Evolutionary conservation across 2,113 vertebrate species (phyloP).

Genomic region (Empidonax traillii): DNA sequence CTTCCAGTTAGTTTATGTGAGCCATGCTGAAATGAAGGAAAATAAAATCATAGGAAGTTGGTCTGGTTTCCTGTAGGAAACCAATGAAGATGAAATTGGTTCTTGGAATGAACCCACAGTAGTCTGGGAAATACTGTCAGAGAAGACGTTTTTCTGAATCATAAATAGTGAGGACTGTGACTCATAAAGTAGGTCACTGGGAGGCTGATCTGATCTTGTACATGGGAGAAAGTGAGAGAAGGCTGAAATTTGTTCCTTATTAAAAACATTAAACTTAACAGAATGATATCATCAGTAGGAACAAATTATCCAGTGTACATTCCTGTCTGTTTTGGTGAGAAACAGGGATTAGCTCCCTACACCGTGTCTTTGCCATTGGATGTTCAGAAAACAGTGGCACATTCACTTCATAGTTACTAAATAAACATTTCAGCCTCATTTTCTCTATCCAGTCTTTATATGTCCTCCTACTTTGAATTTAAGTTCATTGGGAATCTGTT

Average conservation of each 20-base stretch:
- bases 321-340: constrained; percentile 46
- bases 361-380: not conserved
- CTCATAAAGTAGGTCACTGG: constrained; percentile 73
- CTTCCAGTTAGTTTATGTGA: constrained; percentile 78
- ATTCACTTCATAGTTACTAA: constrained; percentile 22
- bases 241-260: constrained; percentile 57
- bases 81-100: constrained; percentile 80
- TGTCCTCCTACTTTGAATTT: not conserved
- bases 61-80: constrained; percentile 84
- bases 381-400: constrained; percentile 39
- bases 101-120: constrained; percentile 76
- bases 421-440: not conserved
- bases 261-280: constrained; percentile 59
- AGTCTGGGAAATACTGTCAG: constrained; percentile 79
- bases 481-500: not conserved
- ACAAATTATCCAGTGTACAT: constrained; percentile 54
- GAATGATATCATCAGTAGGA: constrained; percentile 67
- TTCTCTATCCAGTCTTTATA: not conserved
- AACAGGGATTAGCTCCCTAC: not conserved
- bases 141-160: constrained; percentile 76
- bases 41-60: constrained; percentile 85
- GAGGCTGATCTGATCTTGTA: constrained; percentile 70
- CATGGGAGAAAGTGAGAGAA: constrained; percentile 68
- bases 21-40: constrained; percentile 77
- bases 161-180: constrained; percentile 76